A percentile compares a stretch with the other conserved stretches of the same genome.
Conservation (phyloP, 2,888 invertebrate genomes). For the Allygus modestus region DNA sequence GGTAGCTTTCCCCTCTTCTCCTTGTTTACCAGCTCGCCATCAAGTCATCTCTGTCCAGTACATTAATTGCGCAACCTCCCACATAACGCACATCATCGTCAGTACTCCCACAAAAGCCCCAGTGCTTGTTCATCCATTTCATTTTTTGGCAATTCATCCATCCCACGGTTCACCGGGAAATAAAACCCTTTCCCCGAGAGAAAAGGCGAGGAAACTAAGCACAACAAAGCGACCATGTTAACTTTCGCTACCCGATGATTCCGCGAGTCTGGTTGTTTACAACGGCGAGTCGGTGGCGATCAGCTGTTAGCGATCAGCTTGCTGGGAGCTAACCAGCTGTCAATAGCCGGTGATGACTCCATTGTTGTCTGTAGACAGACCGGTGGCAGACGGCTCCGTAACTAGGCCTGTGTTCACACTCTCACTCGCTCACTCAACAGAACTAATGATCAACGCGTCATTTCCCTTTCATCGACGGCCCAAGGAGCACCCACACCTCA, state of each 20-base stretch:
- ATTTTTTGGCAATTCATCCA: constrained; percentile 12
- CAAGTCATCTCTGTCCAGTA: no score
- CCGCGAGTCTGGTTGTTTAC: constrained; percentile 1
- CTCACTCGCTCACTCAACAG: constrained; percentile 30
- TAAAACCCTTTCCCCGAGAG: neutral
- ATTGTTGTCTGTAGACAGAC: constrained; percentile 36
- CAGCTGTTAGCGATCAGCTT: constrained; percentile 30
- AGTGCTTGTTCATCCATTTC: neutral
- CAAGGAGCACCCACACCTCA: constrained; percentile 5
- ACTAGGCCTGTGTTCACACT: constrained; percentile 36
- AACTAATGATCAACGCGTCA: constrained; percentile 28
- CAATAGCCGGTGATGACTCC: constrained; percentile 38
- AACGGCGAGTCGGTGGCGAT: constrained; percentile 7
- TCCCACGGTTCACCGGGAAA: neutral
- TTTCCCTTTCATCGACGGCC: constrained; percentile 24
- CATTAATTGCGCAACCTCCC: no score
- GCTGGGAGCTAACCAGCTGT: constrained; percentile 6
- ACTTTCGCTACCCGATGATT: constrained; percentile 31
- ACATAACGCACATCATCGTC: no score
- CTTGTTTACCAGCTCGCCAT: no score
- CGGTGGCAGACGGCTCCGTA: neutral
- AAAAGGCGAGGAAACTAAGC: neutral
- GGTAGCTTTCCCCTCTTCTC: no score
- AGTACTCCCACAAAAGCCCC: no score
- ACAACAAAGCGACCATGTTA: neutral